Base-by-base conservation (phyloP, 2,888 invertebrate species). In the Alsophila aescularia region DNA sequence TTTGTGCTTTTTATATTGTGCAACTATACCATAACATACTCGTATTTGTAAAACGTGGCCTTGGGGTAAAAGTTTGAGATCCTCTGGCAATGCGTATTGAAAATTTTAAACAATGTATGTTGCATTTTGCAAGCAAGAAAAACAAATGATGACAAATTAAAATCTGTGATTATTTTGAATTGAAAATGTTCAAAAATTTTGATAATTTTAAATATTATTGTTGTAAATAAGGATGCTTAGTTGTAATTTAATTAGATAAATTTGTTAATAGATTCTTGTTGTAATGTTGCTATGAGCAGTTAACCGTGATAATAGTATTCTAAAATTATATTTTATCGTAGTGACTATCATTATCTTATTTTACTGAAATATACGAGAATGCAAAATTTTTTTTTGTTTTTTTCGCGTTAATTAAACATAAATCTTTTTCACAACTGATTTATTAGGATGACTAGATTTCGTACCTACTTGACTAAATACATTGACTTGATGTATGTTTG, bases 181-280 rank as follows among this genome's bases (percentile, higher is more conserved):
- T 9, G 15, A 9, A 10, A 36, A 10, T 12, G 4, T 37, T 12
- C 5, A 14, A 35, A 18, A 18, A 37, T 37, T 37, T 16, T 18
- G 12, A 15, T 34, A 43, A 34, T 21, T 35, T 44, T n/a, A n/a
- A n/a, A n/a, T n/a, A 24, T 44, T 35, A 24, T 35, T 44, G 18
- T 34, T 15, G 15, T 31, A 15, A 16, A 4, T 41, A 12, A 43
- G 8, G 12, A 40, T 7, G n/a, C n/a, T 24, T 24, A 8, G 5
- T 24, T 18, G 18, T 18, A 4, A 18, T 18, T n/a, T n/a, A 12
- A 0, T 6, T 24, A 41, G 6, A n/a, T 44, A 35, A 5, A 14
- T 35, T 21, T 15, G 24, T 24, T 44, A 8, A 27, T 67, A 67
- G 67, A 60, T 63, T 65, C 61, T 47, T n/a, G 40, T 15, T 24